A percentile compares a stretch with the other conserved stretches of the same genome.
Evolutionary conservation across 37 sponge, comb jelly and placozoan species (phyloP).

Genomic region (Corticium candelabrum): DNA sequence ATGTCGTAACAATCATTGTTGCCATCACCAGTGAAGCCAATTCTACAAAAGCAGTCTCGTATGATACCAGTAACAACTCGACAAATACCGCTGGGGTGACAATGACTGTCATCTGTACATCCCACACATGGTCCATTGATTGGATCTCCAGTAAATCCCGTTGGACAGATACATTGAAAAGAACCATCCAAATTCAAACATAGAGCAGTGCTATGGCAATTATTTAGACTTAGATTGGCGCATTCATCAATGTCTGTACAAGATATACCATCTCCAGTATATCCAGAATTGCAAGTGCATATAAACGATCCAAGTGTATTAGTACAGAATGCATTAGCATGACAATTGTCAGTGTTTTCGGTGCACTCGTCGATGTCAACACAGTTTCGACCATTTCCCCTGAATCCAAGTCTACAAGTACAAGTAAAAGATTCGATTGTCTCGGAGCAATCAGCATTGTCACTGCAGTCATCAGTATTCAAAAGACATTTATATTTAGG

Average conservation of each 20-base stretch:
- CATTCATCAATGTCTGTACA: constrained; percentile 3
- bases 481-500: neutral
- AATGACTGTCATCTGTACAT: neutral
- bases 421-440: neutral
- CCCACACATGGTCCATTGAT: too few relatives aligned
- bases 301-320: constrained; percentile 1
- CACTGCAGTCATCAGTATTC: neutral
- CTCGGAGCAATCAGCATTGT: neutral
- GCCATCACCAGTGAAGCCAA: neutral
- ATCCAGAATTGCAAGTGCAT: neutral
- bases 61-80: neutral
- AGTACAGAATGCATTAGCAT: constrained; percentile 5
- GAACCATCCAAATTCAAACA: neutral
- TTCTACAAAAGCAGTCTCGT: too few relatives aligned
- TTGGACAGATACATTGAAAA: neutral
- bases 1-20: neutral
- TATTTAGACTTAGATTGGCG: neutral
- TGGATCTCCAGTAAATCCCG: neutral
- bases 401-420: neutral
- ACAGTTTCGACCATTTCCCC: neutral
- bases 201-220: constrained; percentile 1
- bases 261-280: neutral
- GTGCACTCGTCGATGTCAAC: neutral
- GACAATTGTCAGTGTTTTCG: neutral
- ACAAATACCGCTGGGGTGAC: neutral